phyloP scores from a whole-genome alignment of 92 coral and sea anemone species.

The Epizoanthus illoricatus region DNA sequence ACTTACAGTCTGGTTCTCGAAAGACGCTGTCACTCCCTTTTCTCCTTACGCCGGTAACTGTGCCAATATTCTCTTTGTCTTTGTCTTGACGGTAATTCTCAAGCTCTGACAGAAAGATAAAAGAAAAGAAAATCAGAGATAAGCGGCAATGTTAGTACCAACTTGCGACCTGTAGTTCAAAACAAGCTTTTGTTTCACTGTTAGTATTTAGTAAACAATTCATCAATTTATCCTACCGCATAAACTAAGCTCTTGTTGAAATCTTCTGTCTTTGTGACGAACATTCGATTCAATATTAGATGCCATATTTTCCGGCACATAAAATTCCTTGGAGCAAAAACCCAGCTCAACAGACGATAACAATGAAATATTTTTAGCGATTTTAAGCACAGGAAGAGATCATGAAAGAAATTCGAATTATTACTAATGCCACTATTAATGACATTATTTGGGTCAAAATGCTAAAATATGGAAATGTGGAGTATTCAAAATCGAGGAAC shows the following conservation, averaged over 20 bases:
- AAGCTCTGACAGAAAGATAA: conserved; percentile 36
- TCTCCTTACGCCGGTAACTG: not conserved
- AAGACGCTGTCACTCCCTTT: not conserved
- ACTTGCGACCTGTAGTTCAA: conserved; percentile 25
- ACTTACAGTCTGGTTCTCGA: conserved; percentile 33
- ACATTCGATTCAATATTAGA: conserved; percentile 16
- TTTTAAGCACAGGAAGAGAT: not conserved
- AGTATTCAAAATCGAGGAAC: conserved; percentile 9
- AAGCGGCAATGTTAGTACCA: conserved; percentile 12
- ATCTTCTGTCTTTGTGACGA: conserved; percentile 14
- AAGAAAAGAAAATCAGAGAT: conserved; percentile 19
- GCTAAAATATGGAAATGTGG: conserved; percentile 12
- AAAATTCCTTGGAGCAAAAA: not conserved
- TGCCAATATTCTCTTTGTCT: conserved; percentile 29
- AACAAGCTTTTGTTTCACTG: conserved; percentile 1
- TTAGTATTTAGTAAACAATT: not conserved
- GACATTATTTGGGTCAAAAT: not conserved
- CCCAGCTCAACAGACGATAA: not conserved
- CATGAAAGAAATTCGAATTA: conserved; percentile 12
- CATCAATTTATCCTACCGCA: conserved; percentile 27
- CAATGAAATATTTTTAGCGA: not conserved
- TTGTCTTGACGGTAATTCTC: conserved; percentile 20
- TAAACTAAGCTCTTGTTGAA: conserved; percentile 19
- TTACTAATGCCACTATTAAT: not conserved
- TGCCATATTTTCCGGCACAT: conserved; percentile 29